These are phyloP conservation scores for Pterobdella sp. DNA, from an alignment of 2,888 invertebrate species.

Conservation along the genomic window DNA sequence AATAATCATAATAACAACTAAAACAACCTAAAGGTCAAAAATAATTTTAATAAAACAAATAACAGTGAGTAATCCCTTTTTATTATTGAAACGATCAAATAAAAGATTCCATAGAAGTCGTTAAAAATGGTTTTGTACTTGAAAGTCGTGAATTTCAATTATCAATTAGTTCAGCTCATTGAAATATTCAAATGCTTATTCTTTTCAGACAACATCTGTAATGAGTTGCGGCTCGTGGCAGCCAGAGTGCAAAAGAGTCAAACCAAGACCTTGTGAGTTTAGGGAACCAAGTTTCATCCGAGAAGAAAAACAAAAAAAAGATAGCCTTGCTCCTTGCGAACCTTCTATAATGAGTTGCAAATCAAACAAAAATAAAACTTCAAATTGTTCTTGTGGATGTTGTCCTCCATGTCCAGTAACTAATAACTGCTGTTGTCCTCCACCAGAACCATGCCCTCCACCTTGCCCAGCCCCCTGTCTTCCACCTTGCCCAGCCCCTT, in stretches of 20 bases:
- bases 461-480: conserved; percentile 9
- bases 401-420: neutral
- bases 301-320: conserved; percentile 18
- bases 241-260: conserved; percentile 26
- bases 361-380: neutral
- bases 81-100: neutral
- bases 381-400: neutral
- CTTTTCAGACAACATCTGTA: neutral
- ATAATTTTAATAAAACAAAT: neutral
- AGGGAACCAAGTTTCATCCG: neutral
- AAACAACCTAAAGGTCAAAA: neutral
- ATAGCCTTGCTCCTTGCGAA: conserved; percentile 17
- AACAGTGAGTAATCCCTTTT: neutral
- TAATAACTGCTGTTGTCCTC: conserved; percentile 7
- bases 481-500: conserved; percentile 5
- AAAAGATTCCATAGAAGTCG: neutral
- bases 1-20: conserved; percentile 1
- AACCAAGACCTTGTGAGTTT: conserved; percentile 24
- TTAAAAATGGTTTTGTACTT: neutral
- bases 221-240: conserved; percentile 27
- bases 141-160: neutral
- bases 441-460: conserved; percentile 6
- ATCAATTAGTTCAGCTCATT: neutral
- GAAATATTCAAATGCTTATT: neutral
- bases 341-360: conserved; percentile 21